These are phyloP conservation scores for Dysmachus trigonus DNA, from an alignment of 2,888 invertebrate genomes.

Conservation along the genomic window DNA sequence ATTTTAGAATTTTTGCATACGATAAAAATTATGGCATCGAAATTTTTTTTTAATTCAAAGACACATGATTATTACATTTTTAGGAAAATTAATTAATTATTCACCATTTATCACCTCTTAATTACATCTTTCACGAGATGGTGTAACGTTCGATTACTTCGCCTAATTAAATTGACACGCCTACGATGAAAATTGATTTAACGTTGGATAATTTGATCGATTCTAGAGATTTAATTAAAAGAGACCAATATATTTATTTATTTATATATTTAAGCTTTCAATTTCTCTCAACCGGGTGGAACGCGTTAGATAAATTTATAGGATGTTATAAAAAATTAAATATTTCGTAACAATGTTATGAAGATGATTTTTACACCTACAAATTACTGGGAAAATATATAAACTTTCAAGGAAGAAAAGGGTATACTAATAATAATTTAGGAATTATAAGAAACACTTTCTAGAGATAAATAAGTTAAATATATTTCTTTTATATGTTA, in stretches of 20 bases:
- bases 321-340: background rate
- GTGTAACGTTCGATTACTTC: background rate
- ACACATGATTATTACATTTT: background rate
- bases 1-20: background rate
- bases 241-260: too few relatives aligned
- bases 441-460: background rate
- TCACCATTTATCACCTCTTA: background rate
- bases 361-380: too few relatives aligned
- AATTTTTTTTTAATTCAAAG: background rate
- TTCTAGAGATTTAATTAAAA: background rate
- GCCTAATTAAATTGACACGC: background rate
- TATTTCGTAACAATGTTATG: background rate
- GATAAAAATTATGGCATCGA: background rate
- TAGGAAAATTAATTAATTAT: background rate
- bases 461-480: too few relatives aligned
- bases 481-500: too few relatives aligned
- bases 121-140: background rate
- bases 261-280: background rate
- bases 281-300: background rate
- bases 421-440: too few relatives aligned
- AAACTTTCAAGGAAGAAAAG: too few relatives aligned
- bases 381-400: too few relatives aligned
- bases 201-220: background rate
- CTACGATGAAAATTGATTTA: background rate
- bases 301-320: background rate